These are phyloP conservation scores for Nysson spinosus DNA, from an alignment of 2,888 invertebrate genomes.

Conservation along the genomic window DNA sequence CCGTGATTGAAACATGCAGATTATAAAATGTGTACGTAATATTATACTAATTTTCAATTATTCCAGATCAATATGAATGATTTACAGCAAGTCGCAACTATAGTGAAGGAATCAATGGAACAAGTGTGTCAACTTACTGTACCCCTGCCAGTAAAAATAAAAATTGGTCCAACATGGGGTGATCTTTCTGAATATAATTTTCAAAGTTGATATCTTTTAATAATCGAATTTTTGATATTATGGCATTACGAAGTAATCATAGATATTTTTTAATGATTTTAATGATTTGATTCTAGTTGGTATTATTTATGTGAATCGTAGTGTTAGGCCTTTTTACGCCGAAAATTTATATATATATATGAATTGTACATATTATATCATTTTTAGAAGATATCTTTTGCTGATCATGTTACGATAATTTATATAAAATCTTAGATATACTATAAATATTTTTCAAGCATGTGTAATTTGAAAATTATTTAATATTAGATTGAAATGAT, in stretches of 20 bases:
- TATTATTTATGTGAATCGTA: conserved; percentile 14
- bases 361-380: conserved; percentile 26
- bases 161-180: conserved; percentile 91
- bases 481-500: background rate
- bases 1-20: too few relatives aligned
- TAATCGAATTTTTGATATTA: background rate
- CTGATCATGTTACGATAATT: background rate
- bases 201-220: conserved; percentile 26
- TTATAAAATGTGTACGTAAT: background rate
- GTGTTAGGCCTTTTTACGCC: conserved; percentile 19
- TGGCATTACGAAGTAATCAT: conserved; percentile 16
- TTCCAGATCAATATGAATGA: conserved; percentile 81
- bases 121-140: conserved; percentile 85
- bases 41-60: background rate
- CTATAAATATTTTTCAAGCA: too few relatives aligned
- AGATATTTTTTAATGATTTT: conserved; percentile 17
- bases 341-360: background rate
- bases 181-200: conserved; percentile 74
- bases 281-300: conserved; percentile 9
- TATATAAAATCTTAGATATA: conserved; percentile 13
- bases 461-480: conserved; percentile 13
- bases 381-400: conserved; percentile 3
- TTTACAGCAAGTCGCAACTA: conserved; percentile 80
- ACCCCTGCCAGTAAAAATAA: conserved; percentile 92
- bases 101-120: conserved; percentile 90